phyloP scores from a whole-genome alignment of 2,797 vertebrate species.

The Ambastaia sidthimunki region DNA sequence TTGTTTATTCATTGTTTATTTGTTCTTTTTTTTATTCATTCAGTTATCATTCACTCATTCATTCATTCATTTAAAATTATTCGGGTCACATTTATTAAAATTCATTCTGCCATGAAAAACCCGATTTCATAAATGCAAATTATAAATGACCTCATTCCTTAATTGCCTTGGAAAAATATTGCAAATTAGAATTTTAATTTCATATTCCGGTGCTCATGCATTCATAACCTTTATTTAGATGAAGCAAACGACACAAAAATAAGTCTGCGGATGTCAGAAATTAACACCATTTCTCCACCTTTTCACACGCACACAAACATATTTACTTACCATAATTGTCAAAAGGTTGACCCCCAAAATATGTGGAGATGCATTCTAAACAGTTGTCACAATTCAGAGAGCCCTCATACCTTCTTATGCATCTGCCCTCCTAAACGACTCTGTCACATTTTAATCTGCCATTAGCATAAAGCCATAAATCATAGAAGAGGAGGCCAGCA shows the following conservation, averaged over 20 bases:
- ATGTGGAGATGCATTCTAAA: slow-evolving; percentile 30
- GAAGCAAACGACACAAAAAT: not conserved
- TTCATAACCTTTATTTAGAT: too few relatives aligned
- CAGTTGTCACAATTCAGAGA: slow-evolving; percentile 35
- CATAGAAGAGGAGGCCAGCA: slow-evolving; percentile 44
- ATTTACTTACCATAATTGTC: slow-evolving; percentile 22
- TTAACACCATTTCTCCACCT: not conserved
- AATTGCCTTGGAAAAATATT: slow-evolving; percentile 17
- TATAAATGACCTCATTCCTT: not conserved
- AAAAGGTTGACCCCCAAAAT: slow-evolving; percentile 22
- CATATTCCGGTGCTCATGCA: not conserved
- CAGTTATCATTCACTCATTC: too few relatives aligned
- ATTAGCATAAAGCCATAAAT: slow-evolving; percentile 65
- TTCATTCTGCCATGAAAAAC: not conserved
- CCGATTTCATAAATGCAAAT: not conserved
- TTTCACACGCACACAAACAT: not conserved
- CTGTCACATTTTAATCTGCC: slow-evolving; percentile 58
- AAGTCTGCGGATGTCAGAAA: not conserved
- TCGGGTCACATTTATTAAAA: not conserved
- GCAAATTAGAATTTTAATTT: slow-evolving; percentile 4
- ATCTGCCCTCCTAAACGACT: slow-evolving; percentile 44
- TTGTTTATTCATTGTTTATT: too few relatives aligned
- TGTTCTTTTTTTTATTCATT: too few relatives aligned
- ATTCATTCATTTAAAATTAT: too few relatives aligned
- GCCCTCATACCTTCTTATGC: slow-evolving; percentile 13